phyloP scores from a whole-genome alignment of 2,113 vertebrate species.

The Crotalus tigris region DNA sequence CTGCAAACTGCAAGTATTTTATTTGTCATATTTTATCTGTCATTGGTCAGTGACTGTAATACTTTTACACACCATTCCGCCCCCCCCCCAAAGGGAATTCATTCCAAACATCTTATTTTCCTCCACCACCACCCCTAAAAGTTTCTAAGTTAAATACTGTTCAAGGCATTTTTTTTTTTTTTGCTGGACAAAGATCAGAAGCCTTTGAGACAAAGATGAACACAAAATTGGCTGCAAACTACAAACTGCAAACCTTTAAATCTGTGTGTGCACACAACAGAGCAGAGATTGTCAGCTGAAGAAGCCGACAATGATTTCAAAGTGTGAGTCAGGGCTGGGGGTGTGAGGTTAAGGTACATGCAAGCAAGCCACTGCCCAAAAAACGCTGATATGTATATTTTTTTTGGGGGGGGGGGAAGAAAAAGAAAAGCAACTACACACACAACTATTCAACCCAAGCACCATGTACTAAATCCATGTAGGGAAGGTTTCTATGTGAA shows the following conservation, averaged over 20 bases:
- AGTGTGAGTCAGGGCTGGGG: background rate
- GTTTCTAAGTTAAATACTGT: background rate
- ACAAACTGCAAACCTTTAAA: background rate
- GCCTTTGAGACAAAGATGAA: background rate
- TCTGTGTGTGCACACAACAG: background rate
- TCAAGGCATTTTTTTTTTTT: background rate
- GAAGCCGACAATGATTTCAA: background rate
- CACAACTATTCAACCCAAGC: background rate
- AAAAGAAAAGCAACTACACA: background rate
- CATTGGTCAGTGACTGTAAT: background rate
- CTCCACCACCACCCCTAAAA: background rate
- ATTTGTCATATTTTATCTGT: background rate
- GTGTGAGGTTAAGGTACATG: background rate
- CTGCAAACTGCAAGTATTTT: background rate
- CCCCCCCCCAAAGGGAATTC: background rate
- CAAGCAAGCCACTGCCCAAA: background rate
- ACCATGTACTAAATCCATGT: background rate
- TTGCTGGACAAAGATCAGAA: background rate
- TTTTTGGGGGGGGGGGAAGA: too few species aligned
- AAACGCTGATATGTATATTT: background rate
- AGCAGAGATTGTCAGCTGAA: background rate
- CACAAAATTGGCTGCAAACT: background rate
- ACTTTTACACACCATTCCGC: background rate
- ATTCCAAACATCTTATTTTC: background rate
- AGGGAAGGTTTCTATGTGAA: background rate